Conservation (phyloP, 2,888 invertebrate species). For the Aphrophora alni region DNA sequence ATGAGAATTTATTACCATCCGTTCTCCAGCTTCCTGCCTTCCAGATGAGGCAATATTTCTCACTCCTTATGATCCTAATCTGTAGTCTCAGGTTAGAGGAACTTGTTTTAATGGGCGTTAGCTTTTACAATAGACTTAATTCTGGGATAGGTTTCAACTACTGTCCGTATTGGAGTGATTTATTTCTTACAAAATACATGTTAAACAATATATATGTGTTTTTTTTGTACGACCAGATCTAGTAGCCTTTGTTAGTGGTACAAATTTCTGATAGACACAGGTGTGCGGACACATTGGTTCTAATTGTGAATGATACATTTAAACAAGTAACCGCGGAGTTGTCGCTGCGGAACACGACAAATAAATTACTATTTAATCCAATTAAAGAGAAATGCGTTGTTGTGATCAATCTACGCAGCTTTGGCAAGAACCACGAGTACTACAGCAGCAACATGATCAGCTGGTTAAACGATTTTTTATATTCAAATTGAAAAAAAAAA, state of each 20-base stretch:
- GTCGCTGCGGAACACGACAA: neutral
- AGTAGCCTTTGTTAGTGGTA: neutral
- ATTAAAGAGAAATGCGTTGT: neutral
- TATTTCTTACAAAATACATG: neutral
- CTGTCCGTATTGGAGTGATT: neutral
- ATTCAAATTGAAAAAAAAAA: too few species aligned
- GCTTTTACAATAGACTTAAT: neutral
- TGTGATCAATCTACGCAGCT: neutral
- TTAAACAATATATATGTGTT: neutral
- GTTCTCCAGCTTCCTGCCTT: neutral
- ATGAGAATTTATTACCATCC: neutral
- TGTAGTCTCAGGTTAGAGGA: too few species aligned
- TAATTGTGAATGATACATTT: slow-evolving; percentile 6
- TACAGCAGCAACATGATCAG: neutral
- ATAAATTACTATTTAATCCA: neutral
- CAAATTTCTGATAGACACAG: neutral
- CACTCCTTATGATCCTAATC: neutral
- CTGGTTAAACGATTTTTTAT: too few species aligned
- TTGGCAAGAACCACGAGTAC: neutral
- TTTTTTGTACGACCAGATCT: too few species aligned
- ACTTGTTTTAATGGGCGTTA: neutral
- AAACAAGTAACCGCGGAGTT: neutral
- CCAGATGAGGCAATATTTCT: neutral
- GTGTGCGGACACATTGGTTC: neutral
- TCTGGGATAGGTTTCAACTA: slow-evolving; percentile 2